Base-by-base conservation (phyloP, 1,140 invertebrate species). In the Calliphora vicina region DNA sequence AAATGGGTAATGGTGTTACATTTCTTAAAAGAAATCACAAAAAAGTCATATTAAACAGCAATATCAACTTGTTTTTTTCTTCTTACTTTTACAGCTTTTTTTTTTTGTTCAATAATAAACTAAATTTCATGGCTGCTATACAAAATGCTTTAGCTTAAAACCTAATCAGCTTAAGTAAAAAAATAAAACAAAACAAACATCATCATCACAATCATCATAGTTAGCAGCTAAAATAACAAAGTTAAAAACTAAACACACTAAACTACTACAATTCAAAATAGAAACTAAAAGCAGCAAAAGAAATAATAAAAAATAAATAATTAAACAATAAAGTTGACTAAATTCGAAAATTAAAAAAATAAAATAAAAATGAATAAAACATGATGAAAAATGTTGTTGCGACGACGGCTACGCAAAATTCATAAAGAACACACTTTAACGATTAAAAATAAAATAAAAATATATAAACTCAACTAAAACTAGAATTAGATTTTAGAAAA, bases 401-500 rank as follows among this genome's bases (percentile, higher is more conserved):
- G n/a, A n/a, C n/a, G n/a, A n/a, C n/a, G n/a, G 42, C 42, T 43
- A 12, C 42, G 12, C 12, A 43, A 13, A 50, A 50, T 6, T 12
- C 8, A 13, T 12, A 17, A 50, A 50, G 5, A 17, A 10, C 4
- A 6, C 4, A 50, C 1, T 50, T 50, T 12, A 50, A 50, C 10
- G 35, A 35, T n/a, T n/a, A n/a, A n/a, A n/a, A n/a, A n/a, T n/a
- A n/a, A n/a, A n/a, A n/a, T n/a, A 35, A 35, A 35, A 35, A 35
- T 35, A 35, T 35, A n/a, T 35, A 35, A 35, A 35, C 10, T 35
- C 35, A 35, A 35, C 35, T 35, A 50, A 50, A 50, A 50, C 45
- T 50, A 83, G 74, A 83, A 83, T 83, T 57, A 83, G 23, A 29
- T 35, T 35, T 35, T 2, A 35, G 5, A 35, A 35, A 35, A 35